These are phyloP conservation scores for Phataginus tetradactyla DNA, from an alignment of 2,797 vertebrate genomes.

Conservation along the genomic window DNA sequence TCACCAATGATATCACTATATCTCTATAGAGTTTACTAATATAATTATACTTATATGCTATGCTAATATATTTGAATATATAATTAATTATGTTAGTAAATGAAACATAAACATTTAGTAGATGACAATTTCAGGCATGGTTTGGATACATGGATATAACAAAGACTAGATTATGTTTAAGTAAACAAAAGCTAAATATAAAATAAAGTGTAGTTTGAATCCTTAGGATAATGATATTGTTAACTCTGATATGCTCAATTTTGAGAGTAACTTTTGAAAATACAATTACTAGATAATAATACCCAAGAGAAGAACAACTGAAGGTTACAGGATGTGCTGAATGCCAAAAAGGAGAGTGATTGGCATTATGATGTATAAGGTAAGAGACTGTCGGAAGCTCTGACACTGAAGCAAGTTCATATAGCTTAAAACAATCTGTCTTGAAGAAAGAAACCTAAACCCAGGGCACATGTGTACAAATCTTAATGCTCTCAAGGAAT, in stretches of 20 bases:
- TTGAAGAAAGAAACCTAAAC: slow-evolving; percentile 21
- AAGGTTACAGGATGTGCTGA: neutral
- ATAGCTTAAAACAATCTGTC: neutral
- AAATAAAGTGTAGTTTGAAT: neutral
- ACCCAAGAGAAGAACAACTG: neutral
- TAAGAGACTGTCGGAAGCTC: neutral
- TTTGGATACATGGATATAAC: neutral
- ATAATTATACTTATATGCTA: neutral
- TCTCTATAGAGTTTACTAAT: neutral
- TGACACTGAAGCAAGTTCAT: neutral
- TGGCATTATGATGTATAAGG: neutral
- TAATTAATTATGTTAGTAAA: neutral
- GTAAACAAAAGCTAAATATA: neutral
- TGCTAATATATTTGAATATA: neutral
- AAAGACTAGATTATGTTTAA: neutral
- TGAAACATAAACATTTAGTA: neutral
- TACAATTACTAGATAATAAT: neutral
- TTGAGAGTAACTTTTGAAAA: slow-evolving; percentile 28
- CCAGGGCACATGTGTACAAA: neutral
- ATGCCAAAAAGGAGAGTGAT: neutral
- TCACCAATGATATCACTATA: neutral
- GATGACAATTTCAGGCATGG: neutral
- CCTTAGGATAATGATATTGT: neutral
- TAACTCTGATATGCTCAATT: neutral
- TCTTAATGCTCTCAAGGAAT: neutral